Percentiles rank a stretch among this genome's conserved stretches.
Conservation (phyloP, 2,113 vertebrate species). For the Bubalus kerabau region DNA sequence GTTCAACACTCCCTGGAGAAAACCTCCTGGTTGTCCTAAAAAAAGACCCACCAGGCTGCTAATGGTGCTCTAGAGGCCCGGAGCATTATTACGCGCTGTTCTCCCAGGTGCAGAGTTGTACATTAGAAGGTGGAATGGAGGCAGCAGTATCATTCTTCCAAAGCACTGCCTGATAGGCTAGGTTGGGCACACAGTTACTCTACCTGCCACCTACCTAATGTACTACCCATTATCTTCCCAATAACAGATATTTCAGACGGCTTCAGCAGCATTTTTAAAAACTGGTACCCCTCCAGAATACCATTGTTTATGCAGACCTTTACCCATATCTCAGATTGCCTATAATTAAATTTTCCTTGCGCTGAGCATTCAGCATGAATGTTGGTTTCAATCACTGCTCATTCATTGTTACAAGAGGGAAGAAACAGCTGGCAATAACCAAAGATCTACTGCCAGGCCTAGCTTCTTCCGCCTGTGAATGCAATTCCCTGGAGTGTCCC, state of each 20-base stretch:
- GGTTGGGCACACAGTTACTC: neutral
- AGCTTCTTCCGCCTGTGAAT: neutral
- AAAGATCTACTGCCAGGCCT: neutral
- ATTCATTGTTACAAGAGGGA: neutral
- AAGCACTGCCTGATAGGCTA: neutral
- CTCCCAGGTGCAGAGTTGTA: neutral
- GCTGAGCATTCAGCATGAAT: neutral
- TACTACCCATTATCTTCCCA: neutral
- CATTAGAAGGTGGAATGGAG: neutral
- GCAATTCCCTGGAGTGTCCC: neutral
- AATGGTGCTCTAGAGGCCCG: slow-evolving; percentile 32
- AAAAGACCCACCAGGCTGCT: slow-evolving; percentile 15
- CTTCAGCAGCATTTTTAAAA: neutral
- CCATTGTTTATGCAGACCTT: neutral
- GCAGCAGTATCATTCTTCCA: neutral
- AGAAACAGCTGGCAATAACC: neutral
- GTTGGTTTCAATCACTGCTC: neutral
- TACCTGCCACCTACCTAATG: slow-evolving; percentile 12
- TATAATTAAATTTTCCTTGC: neutral
- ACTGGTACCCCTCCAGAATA: neutral
- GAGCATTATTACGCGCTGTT: neutral
- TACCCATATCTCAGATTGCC: neutral
- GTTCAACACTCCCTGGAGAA: slow-evolving; percentile 54
- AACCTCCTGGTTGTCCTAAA: neutral
- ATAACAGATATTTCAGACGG: neutral